These are phyloP conservation scores for Parazoanthus swiftii DNA, from an alignment of 92 coral and sea anemone species.

Conservation along the genomic window DNA sequence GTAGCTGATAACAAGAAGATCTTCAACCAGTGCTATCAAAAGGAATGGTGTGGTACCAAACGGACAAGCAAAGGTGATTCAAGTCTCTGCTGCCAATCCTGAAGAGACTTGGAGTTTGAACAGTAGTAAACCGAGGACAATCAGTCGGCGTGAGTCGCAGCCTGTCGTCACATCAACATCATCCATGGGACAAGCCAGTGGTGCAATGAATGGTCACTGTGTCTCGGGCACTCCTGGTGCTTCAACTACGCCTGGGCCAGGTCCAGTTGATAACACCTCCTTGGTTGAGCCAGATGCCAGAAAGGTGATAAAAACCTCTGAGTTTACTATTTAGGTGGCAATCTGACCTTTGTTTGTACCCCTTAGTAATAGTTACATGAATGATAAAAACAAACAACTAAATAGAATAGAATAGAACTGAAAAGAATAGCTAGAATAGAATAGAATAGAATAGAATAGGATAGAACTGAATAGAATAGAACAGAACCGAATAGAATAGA, in stretches of 20 bases:
- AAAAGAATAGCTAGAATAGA: too few relatives aligned
- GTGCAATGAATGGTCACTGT: constrained; percentile 73
- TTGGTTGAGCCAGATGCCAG: constrained; percentile 84
- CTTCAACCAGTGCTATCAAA: constrained; percentile 84
- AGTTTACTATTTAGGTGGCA: too few relatives aligned
- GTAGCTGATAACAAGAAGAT: constrained; percentile 70
- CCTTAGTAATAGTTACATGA: too few relatives aligned
- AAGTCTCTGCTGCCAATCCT: constrained; percentile 50
- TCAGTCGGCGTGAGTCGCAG: constrained; percentile 83
- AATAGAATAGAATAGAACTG: too few relatives aligned
- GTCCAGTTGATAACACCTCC: constrained; percentile 79
- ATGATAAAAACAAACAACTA: too few relatives aligned
- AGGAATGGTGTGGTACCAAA: constrained; percentile 80
- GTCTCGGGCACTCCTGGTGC: constrained; percentile 39
- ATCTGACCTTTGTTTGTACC: too few relatives aligned
- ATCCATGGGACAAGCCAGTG: constrained; percentile 63
- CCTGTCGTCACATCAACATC: constrained; percentile 55
- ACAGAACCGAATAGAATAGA: too few relatives aligned
- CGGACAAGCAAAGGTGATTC: constrained; percentile 63
- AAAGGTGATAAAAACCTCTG: constrained; percentile 57
- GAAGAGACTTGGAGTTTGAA: constrained; percentile 80
- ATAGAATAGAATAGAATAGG: too few relatives aligned
- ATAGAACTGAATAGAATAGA: too few relatives aligned
- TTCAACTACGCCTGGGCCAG: constrained; percentile 65
- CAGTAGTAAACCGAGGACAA: constrained; percentile 55